Conservation (phyloP, 2,888 invertebrate genomes). For the Volucella zonaria region DNA sequence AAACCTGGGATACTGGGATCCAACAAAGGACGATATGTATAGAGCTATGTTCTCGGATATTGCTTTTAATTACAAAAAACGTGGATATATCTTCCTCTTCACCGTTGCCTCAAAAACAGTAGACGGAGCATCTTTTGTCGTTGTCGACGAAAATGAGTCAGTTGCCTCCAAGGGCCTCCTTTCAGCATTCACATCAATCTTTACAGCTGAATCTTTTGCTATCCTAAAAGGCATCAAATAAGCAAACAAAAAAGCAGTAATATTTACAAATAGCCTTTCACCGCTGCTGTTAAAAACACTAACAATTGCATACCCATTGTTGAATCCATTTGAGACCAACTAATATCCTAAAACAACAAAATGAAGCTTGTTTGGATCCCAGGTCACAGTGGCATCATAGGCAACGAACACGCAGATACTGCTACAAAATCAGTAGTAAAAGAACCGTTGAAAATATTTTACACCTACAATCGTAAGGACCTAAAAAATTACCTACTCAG, state of each 20-base stretch:
- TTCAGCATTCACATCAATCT: neutral
- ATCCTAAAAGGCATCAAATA: neutral
- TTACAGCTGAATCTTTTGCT: slow-evolving; percentile 29
- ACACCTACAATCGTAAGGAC: slow-evolving; percentile 4
- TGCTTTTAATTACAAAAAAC: neutral
- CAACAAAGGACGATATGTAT: too few species aligned
- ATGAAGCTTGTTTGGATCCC: slow-evolving; percentile 13
- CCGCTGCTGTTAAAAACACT: slow-evolving; percentile 3
- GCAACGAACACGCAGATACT: slow-evolving; percentile 15
- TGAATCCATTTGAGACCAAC: too few species aligned
- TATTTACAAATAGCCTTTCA: slow-evolving; percentile 5
- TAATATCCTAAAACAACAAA: neutral
- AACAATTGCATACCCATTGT: too few species aligned
- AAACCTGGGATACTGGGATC: too few species aligned
- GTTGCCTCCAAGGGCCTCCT: slow-evolving; percentile 15
- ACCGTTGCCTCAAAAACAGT: slow-evolving; percentile 13
- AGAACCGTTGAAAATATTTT: slow-evolving; percentile 1
- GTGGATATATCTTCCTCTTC: slow-evolving; percentile 11
- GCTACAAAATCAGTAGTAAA: slow-evolving; percentile 5
- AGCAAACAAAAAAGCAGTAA: slow-evolving; percentile 1
- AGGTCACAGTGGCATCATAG: slow-evolving; percentile 20
- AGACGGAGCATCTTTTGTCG: neutral
- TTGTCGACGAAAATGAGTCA: slow-evolving; percentile 1
- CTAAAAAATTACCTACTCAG: neutral
- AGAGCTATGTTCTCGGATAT: neutral